These are phyloP conservation scores for Aproaerema taeniolella DNA, from an alignment of 2,888 invertebrate genomes.

Conservation along the genomic window DNA sequence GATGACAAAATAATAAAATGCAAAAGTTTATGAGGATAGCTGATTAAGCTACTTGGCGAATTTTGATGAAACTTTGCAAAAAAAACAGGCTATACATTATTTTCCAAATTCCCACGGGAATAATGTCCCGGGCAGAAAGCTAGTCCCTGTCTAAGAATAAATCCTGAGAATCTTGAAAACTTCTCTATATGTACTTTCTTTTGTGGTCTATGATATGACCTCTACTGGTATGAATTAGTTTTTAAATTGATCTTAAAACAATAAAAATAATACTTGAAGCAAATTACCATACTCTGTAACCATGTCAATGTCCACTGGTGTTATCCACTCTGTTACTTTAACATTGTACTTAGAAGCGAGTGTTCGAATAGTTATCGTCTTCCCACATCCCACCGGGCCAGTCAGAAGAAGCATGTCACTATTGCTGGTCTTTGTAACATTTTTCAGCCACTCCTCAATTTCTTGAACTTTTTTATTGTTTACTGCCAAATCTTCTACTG, in stretches of 20 bases:
- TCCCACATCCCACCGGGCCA: conserved; percentile 92
- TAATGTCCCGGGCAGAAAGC: no score
- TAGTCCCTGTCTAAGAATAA: no score
- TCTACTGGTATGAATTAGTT: no score
- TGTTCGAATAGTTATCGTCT: conserved; percentile 84
- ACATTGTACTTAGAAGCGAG: conserved; percentile 80
- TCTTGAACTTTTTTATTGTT: conserved; percentile 86
- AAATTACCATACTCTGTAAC: conserved; percentile 68
- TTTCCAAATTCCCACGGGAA: no score
- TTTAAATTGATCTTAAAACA: not conserved
- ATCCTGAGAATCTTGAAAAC: no score
- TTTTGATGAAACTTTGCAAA: no score
- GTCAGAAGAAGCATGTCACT: conserved; percentile 82
- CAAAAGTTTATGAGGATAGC: no score
- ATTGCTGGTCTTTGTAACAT: conserved; percentile 36
- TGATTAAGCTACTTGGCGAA: no score
- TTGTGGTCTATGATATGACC: no score
- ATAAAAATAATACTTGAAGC: not conserved
- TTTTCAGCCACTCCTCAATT: conserved; percentile 82
- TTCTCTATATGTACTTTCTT: no score
- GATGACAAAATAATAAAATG: no score
- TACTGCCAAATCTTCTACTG: conserved; percentile 81
- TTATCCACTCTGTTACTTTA: conserved; percentile 88
- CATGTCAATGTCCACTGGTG: conserved; percentile 83
- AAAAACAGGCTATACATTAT: no score